These are phyloP conservation scores for Camelus bactrianus DNA, from an alignment of 2,113 vertebrate species.

Conservation along the genomic window DNA sequence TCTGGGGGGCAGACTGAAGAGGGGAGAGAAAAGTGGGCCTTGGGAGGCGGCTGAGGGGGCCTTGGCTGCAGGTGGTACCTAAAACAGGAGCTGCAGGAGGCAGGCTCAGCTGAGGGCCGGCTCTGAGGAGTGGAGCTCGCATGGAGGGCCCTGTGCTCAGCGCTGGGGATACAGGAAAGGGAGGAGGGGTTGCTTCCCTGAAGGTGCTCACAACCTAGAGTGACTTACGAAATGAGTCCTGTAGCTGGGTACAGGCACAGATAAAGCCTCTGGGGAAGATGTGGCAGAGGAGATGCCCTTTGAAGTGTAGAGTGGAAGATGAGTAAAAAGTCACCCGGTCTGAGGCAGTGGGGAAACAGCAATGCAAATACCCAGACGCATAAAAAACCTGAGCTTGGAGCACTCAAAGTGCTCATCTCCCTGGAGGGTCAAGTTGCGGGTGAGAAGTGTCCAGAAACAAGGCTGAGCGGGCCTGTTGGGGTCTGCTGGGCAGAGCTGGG, in stretches of 20 bases:
- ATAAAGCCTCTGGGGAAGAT: neutral
- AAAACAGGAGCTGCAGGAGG: neutral
- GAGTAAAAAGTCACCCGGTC: neutral
- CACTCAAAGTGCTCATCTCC: neutral
- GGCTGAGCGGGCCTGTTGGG: rapidly evolving
- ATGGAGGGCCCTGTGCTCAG: neutral
- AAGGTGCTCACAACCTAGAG: neutral
- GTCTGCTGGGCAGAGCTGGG: neutral
- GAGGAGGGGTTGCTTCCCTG: neutral
- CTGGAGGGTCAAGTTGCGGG: rapidly evolving
- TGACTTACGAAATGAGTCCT: neutral
- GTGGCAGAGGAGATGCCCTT: neutral
- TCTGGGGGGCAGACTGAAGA: neutral
- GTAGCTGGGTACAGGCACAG: neutral
- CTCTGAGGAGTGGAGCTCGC: neutral
- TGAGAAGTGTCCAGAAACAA: neutral
- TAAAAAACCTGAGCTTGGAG: neutral
- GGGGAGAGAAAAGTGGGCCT: neutral
- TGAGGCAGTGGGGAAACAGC: neutral
- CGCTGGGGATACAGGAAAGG: neutral
- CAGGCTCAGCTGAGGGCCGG: rapidly evolving
- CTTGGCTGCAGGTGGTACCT: neutral
- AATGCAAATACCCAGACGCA: neutral
- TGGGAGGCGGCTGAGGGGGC: neutral
- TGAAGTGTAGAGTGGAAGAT: neutral